Percentiles rank a stretch among this genome's conserved stretches.
phyloP scores from a whole-genome alignment of 2,888 invertebrate genomes.

The Dinocampus coccinellae region DNA sequence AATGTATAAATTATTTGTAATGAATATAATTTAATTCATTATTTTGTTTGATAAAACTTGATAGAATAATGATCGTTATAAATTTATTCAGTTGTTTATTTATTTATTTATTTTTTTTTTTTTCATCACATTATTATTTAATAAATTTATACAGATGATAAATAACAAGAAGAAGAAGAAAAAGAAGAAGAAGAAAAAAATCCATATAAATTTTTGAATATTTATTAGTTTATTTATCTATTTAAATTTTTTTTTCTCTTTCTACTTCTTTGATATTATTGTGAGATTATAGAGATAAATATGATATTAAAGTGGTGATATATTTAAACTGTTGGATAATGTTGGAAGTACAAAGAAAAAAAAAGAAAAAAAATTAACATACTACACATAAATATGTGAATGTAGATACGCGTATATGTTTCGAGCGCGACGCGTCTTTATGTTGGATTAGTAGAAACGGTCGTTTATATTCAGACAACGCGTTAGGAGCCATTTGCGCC shows the following conservation, averaged over 20 bases:
- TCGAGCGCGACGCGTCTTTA: conserved; percentile 6
- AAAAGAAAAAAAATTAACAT: background rate
- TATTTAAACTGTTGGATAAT: background rate
- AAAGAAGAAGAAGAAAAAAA: too few relatives aligned
- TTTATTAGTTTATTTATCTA: too few relatives aligned
- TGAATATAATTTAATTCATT: too few relatives aligned
- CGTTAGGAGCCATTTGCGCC: conserved; percentile 10
- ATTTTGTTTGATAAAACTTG: too few relatives aligned
- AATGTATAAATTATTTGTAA: too few relatives aligned
- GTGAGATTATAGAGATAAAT: background rate
- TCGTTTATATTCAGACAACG: conserved; percentile 28
- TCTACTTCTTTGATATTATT: background rate
- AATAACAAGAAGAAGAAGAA: too few relatives aligned
- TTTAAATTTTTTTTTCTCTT: background rate
- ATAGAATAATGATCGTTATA: too few relatives aligned
- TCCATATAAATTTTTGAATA: too few relatives aligned
- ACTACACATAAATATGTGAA: background rate
- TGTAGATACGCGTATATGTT: background rate
- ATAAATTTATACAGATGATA: too few relatives aligned
- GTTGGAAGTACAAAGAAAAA: background rate
- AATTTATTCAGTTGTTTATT: too few relatives aligned
- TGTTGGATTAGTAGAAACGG: conserved; percentile 30
- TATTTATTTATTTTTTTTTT: too few relatives aligned
- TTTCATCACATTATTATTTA: too few relatives aligned
- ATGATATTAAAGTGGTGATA: background rate